A percentile compares a stretch with the other conserved stretches of the same genome.
phyloP scores from a whole-genome alignment of 2,113 vertebrate genomes.

The Phrynocephalus versicolor region DNA sequence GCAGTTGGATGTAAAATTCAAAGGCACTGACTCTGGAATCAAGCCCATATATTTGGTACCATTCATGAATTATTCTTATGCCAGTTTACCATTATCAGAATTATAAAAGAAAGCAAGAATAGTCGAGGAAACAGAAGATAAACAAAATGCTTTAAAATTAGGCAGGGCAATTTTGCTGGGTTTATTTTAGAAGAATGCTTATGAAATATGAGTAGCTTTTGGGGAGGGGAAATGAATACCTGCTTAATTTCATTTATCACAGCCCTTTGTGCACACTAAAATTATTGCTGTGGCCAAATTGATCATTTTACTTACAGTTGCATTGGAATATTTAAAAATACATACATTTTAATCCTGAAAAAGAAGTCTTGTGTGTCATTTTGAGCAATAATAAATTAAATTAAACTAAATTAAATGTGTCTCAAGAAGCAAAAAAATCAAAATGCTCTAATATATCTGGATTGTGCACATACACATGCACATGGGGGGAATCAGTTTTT shows the following conservation, averaged over 20 bases:
- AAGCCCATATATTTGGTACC: conserved; percentile 37
- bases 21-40: conserved; percentile 45
- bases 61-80: conserved; percentile 44
- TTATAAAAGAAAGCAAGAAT: conserved; percentile 17
- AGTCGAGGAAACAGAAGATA: conserved; percentile 14
- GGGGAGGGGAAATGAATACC: no score
- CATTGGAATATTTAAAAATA: not conserved
- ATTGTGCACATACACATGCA: no score
- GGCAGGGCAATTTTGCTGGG: fast-evolving
- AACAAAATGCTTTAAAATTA: conserved; percentile 5
- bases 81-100: conserved; percentile 34
- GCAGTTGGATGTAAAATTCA: conserved; percentile 57
- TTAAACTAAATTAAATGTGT: not conserved
- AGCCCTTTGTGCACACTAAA: not conserved
- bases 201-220: no score
- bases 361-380: not conserved
- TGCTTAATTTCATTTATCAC: not conserved
- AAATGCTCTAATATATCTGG: no score
- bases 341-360: not conserved
- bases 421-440: not conserved
- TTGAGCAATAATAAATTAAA: not conserved
- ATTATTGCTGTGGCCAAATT: not conserved
- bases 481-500: no score
- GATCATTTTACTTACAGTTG: not conserved
- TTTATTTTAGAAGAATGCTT: not conserved